Conservation (phyloP, 2,888 invertebrate genomes). For the Caradrina kadenii region DNA sequence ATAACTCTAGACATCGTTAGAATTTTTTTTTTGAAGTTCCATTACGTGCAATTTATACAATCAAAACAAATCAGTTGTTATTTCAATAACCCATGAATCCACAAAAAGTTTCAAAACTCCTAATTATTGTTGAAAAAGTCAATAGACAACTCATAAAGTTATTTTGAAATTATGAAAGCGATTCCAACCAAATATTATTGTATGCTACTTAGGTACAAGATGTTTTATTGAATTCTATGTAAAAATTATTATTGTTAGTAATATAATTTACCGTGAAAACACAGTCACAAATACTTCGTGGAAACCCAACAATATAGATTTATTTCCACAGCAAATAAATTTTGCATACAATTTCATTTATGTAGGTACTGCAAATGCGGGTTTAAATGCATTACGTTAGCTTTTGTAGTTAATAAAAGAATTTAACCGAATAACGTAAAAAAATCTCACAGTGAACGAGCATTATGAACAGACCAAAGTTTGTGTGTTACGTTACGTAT, state of each 20-base stretch:
- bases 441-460: slow-evolving; percentile 2
- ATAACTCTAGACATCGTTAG: neutral
- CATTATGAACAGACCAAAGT: slow-evolving; percentile 6
- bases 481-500: neutral
- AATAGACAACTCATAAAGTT: slow-evolving; percentile 14
- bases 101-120: slow-evolving; percentile 25
- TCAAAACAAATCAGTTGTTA: slow-evolving; percentile 26
- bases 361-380: slow-evolving; percentile 24
- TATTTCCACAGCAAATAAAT: slow-evolving; percentile 24
- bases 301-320: neutral
- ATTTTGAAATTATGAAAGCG: slow-evolving; percentile 15
- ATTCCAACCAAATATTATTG: neutral
- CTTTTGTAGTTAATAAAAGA: slow-evolving; percentile 38
- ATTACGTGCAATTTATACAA: neutral
- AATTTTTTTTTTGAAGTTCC: neutral
- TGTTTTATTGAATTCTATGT: slow-evolving; percentile 1
- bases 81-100: slow-evolving; percentile 8
- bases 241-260: slow-evolving; percentile 3
- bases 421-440: slow-evolving; percentile 24
- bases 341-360: slow-evolving; percentile 28
- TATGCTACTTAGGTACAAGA: neutral
- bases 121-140: slow-evolving; percentile 31
- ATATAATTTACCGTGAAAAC: neutral
- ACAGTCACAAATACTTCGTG: slow-evolving; percentile 10
- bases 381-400: slow-evolving; percentile 39